Evolutionary conservation across 2,888 invertebrate genomes (phyloP).

Genomic region (Polydrusus pterygomalis): DNA sequence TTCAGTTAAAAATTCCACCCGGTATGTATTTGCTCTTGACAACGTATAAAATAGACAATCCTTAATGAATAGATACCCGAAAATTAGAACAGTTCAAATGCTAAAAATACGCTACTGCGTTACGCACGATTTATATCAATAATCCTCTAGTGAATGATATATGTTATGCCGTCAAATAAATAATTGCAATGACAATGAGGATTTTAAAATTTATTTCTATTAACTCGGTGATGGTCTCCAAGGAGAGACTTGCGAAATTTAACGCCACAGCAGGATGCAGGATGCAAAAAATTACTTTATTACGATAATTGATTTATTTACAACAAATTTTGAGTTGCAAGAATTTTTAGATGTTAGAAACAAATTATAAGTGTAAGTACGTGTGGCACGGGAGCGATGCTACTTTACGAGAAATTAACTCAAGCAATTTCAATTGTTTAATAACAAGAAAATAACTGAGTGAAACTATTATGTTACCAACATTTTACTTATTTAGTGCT

Average conservation of each 20-base stretch:
- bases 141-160: background rate
- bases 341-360: background rate
- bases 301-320: slow-evolving; percentile 16
- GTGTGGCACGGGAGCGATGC: background rate
- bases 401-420: background rate
- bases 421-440: background rate
- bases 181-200: slow-evolving; percentile 17
- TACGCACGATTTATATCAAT: background rate
- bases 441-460: background rate
- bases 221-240: slow-evolving; percentile 31
- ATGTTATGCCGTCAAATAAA: background rate
- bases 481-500: background rate
- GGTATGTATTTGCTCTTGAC: too few relatives aligned
- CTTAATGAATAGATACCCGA: too few relatives aligned
- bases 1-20: too few relatives aligned
- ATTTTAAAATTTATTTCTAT: slow-evolving; percentile 47
- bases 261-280: slow-evolving; percentile 33
- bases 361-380: background rate
- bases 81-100: too few relatives aligned
- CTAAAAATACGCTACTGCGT: too few relatives aligned
- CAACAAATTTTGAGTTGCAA: slow-evolving; percentile 4
- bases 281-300: slow-evolving; percentile 41
- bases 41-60: too few relatives aligned
- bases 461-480: background rate
- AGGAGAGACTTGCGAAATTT: slow-evolving; percentile 33